phyloP scores from a whole-genome alignment of 2,797 vertebrate species.

The Neostethus bicornis region DNA sequence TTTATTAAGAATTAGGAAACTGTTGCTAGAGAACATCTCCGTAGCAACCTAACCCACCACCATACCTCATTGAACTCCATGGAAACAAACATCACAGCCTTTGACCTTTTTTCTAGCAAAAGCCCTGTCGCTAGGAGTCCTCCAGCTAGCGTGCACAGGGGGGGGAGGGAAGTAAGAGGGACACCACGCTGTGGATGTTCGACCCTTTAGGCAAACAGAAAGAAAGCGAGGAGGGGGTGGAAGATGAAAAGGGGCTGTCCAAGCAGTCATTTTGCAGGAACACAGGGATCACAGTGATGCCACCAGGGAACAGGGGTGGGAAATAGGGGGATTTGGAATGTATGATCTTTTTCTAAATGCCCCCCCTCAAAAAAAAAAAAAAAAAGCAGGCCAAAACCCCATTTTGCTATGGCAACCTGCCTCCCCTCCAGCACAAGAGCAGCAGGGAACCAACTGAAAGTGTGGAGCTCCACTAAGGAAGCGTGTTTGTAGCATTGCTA shows the following conservation, averaged over 20 bases:
- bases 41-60: conserved; percentile 1
- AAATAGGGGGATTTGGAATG: conserved; percentile 29
- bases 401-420: conserved; percentile 62
- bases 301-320: conserved; percentile 29
- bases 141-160: conserved; percentile 12
- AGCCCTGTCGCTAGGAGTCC: conserved; percentile 34
- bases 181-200: conserved; percentile 47
- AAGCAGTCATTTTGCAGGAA: conserved; percentile 44
- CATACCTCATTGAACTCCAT: conserved; percentile 34
- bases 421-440: conserved; percentile 48
- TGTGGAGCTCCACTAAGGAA: conserved; percentile 9
- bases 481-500: conserved; percentile 5
- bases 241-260: conserved; percentile 45
- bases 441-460: conserved; percentile 70
- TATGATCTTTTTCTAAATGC: conserved; percentile 67
- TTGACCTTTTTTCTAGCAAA: conserved; percentile 37
- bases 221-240: conserved; percentile 20
- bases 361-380: too few species aligned
- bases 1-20: background rate
- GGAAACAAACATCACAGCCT: conserved; percentile 46
- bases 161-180: conserved; percentile 30
- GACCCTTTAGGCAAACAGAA: conserved; percentile 42
- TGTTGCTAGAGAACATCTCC: background rate
- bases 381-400: conserved; percentile 71
- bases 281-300: conserved; percentile 39